Evolutionary conservation across 2,797 vertebrate species (phyloP).

Genomic region (Chromobotia macracanthus): DNA sequence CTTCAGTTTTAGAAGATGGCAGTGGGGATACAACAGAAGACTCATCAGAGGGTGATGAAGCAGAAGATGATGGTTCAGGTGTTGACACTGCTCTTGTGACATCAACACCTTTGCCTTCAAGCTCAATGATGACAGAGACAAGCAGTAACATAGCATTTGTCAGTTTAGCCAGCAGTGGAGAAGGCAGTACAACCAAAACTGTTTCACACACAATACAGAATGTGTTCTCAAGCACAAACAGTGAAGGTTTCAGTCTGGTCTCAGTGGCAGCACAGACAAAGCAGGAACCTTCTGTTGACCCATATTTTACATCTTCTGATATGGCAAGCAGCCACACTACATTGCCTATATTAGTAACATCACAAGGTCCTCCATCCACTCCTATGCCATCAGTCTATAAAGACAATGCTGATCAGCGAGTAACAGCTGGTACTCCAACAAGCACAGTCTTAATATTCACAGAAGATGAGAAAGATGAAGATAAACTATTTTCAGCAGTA

Average conservation of each 20-base stretch:
- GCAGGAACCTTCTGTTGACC: neutral
- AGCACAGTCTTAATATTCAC: slow-evolving; percentile 70
- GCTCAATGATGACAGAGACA: slow-evolving; percentile 37
- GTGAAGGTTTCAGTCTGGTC: neutral
- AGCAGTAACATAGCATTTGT: neutral
- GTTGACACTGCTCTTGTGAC: slow-evolving; percentile 34
- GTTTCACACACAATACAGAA: slow-evolving; percentile 6
- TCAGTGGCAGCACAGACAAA: slow-evolving; percentile 12
- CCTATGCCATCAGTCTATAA: slow-evolving; percentile 69
- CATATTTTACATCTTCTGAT: slow-evolving; percentile 30
- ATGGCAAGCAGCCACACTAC: slow-evolving; percentile 6
- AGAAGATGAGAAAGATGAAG: slow-evolving; percentile 70
- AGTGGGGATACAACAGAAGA: slow-evolving; percentile 64
- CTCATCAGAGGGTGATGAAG: slow-evolving; percentile 18
- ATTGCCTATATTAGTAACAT: slow-evolving; percentile 10
- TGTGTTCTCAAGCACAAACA: slow-evolving; percentile 25
- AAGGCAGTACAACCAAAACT: slow-evolving; percentile 11
- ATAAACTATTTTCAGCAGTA: slow-evolving; percentile 67
- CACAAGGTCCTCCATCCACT: slow-evolving; percentile 51
- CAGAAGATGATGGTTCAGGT: slow-evolving; percentile 58
- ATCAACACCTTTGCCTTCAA: slow-evolving; percentile 46
- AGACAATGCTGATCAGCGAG: slow-evolving; percentile 67
- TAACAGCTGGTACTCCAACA: slow-evolving; percentile 65
- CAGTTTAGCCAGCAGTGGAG: neutral
- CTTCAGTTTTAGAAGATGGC: slow-evolving; percentile 54